These are phyloP conservation scores for Danio jaintianensis DNA, from an alignment of 2,797 vertebrate species.

Conservation along the genomic window DNA sequence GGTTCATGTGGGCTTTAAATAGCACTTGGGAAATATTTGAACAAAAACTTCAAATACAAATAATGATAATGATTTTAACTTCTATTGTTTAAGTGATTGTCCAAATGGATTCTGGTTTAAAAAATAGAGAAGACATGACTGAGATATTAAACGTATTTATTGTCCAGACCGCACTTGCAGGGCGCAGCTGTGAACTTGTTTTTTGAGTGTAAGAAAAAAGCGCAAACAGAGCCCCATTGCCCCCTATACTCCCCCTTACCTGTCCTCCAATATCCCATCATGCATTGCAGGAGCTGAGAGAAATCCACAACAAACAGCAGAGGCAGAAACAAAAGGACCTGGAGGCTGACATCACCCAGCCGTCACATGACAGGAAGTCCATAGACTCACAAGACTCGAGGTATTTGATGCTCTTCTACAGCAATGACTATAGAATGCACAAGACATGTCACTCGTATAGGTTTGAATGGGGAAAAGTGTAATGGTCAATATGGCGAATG, in stretches of 20 bases:
- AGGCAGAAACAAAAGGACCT: slow-evolving; percentile 90
- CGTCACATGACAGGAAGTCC: slow-evolving; percentile 79
- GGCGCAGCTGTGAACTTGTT: slow-evolving; percentile 29
- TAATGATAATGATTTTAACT: no score
- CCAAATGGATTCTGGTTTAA: neutral
- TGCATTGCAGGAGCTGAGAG: slow-evolving; percentile 90
- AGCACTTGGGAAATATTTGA: no score
- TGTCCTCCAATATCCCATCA: slow-evolving; percentile 71
- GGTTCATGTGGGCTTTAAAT: no score
- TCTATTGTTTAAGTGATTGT: neutral
- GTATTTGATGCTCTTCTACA: slow-evolving; percentile 66
- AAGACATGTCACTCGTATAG: no score
- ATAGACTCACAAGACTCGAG: slow-evolving; percentile 86
- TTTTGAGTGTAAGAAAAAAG: slow-evolving; percentile 61
- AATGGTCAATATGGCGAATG: no score
- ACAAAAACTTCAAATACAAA: no score
- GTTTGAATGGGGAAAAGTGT: no score
- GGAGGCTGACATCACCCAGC: slow-evolving; percentile 80
- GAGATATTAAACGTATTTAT: neutral
- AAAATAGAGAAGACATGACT: neutral
- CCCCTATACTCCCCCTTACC: slow-evolving; percentile 28
- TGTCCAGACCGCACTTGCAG: slow-evolving; percentile 43
- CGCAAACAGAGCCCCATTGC: slow-evolving; percentile 56
- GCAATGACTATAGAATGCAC: no score
- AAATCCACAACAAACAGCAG: slow-evolving; percentile 93